Percentiles rank a stretch among this genome's conserved stretches.
These are phyloP conservation scores for Chaunax sp. DNA, from an alignment of 2,797 vertebrate species.

Conservation along the genomic window DNA sequence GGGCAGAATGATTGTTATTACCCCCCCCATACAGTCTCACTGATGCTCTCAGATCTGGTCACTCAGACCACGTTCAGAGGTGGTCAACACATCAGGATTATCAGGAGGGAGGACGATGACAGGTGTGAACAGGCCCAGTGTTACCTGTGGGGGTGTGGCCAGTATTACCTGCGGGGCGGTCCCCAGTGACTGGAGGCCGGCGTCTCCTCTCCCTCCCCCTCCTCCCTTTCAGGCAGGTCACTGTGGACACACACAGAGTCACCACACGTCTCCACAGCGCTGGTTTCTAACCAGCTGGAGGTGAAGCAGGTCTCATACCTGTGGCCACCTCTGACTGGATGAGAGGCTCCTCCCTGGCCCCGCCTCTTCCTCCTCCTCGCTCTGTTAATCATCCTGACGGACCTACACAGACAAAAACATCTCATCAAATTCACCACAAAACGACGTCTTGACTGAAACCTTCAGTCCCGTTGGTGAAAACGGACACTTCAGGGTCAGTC, in stretches of 20 bases:
- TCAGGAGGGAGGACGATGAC: no score
- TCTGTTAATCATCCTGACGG: slow-evolving; percentile 44
- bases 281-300: neutral
- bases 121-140: no score
- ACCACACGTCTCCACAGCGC: neutral
- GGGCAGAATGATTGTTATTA: neutral
- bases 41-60: no score
- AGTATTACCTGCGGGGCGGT: slow-evolving; percentile 86
- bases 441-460: neutral
- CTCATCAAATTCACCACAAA: neutral
- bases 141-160: no score
- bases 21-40: no score
- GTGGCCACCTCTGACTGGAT: slow-evolving; percentile 58
- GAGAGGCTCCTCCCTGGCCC: slow-evolving; percentile 56
- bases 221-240: slow-evolving; percentile 90
- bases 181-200: slow-evolving; percentile 97
- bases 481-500: no score
- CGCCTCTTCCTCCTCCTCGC: slow-evolving; percentile 72
- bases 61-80: no score
- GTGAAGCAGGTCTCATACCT: slow-evolving; percentile 52
- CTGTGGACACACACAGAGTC: slow-evolving; percentile 54
- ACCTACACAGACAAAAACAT: slow-evolving; percentile 54
- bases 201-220: slow-evolving; percentile 97
- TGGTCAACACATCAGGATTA: no score
- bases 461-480: no score